Evolutionary conservation across 2,113 vertebrate genomes (phyloP).

Genomic region (Lasiurus borealis): DNA sequence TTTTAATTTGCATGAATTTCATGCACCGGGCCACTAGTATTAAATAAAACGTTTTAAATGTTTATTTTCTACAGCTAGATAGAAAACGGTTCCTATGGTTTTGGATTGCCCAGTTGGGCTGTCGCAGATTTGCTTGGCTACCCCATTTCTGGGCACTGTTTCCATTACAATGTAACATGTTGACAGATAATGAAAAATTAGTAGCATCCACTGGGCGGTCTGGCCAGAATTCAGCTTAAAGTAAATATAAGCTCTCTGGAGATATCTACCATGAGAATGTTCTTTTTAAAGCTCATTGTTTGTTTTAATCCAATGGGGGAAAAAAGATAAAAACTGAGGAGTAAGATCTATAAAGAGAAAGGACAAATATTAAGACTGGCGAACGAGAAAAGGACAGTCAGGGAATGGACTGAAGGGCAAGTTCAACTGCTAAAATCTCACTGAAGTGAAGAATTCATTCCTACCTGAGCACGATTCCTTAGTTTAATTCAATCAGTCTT

Average conservation of each 20-base stretch:
- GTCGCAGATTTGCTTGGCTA: not conserved
- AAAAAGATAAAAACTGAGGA: conserved; percentile 72
- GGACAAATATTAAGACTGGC: conserved; percentile 70
- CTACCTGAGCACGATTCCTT: conserved; percentile 7
- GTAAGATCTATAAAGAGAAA: conserved; percentile 66
- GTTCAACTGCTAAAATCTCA: conserved; percentile 27
- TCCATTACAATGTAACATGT: not conserved
- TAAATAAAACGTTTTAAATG: too few relatives aligned
- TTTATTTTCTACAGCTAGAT: not conserved
- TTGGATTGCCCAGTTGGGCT: not conserved
- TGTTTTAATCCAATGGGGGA: conserved; percentile 70
- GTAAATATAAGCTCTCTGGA: conserved; percentile 65
- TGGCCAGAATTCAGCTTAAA: conserved; percentile 64
- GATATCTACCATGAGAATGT: conserved; percentile 62
- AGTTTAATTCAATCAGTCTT: conserved; percentile 45
- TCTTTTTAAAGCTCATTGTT: conserved; percentile 74
- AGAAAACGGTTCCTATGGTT: not conserved
- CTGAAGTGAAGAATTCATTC: not conserved
- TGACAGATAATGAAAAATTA: conserved; percentile 48
- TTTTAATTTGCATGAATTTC: too few relatives aligned
- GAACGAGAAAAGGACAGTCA: conserved; percentile 60
- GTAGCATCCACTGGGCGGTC: conserved; percentile 62
- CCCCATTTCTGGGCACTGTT: not conserved
- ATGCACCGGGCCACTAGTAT: too few relatives aligned
- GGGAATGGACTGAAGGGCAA: conserved; percentile 23